Conservation (phyloP, 2,113 vertebrate species). For the Psophia crepitans region DNA sequence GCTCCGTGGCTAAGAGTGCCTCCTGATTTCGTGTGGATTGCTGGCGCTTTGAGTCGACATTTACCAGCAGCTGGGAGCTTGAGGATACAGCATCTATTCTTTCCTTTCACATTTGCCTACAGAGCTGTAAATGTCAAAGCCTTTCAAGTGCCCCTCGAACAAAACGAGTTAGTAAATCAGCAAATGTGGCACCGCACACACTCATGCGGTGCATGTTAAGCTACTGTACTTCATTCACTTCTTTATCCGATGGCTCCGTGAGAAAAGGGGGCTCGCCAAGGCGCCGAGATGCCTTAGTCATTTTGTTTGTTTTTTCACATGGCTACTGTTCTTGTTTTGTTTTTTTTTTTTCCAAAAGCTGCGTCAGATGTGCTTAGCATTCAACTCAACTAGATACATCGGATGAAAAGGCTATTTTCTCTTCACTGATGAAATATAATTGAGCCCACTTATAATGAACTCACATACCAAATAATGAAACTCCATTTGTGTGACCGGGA, state of each 20-base stretch:
- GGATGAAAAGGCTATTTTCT: slow-evolving; percentile 52
- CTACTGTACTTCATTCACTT: slow-evolving; percentile 49
- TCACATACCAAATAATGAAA: slow-evolving; percentile 41
- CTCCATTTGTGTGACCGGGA: not conserved
- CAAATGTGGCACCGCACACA: not conserved
- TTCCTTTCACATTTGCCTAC: slow-evolving; percentile 45
- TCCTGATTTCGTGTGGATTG: not conserved
- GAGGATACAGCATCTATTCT: slow-evolving; percentile 43
- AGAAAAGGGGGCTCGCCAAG: not conserved
- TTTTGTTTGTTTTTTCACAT: slow-evolving; percentile 49
- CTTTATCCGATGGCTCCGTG: not conserved
- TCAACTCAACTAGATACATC: slow-evolving; percentile 41
- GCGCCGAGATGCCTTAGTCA: not conserved
- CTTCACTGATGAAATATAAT: slow-evolving; percentile 61
- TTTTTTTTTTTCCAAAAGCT: slow-evolving; percentile 19
- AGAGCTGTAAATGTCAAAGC: slow-evolving; percentile 59
- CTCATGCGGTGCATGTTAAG: slow-evolving; percentile 25
- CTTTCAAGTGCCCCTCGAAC: slow-evolving; percentile 45
- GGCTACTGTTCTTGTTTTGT: slow-evolving; percentile 35
- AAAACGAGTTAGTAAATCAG: slow-evolving; percentile 52
- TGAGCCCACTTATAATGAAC: slow-evolving; percentile 56
- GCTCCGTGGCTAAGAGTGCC: not conserved
- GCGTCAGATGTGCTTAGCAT: slow-evolving; percentile 40
- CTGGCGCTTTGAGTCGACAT: not conserved
- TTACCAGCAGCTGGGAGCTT: slow-evolving; percentile 46